Evolutionary conservation across 2,113 vertebrate species (phyloP), one percentile per base, ranked within the genome.

Genomic region (Pangasianodon hypophthalmus): DNA sequence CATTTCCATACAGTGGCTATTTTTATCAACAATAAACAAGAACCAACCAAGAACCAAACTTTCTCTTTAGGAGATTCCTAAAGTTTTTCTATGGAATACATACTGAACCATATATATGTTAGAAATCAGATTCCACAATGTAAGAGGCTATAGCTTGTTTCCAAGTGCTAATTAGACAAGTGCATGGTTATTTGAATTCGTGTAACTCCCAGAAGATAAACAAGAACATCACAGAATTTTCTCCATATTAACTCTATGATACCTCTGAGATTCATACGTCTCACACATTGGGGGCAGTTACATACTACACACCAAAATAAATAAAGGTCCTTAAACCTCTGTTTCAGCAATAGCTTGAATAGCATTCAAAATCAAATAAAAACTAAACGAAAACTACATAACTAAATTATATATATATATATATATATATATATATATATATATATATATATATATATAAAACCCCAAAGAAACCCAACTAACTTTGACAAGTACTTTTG

Each of bases 1-100:
- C 91, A 44, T 93, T 95, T 94, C 50, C 44, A 93, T 90, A 90
- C 71, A 62, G 91, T 54, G 88, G 92, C 89, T 95, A 92, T 96
- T 95, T 95, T 92, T 95, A 94, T 95, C 86, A 93, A 89, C 86
- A 24, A 94, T 85, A 90, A 94, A 91, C 90, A 93, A 91, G 69
- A 92, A 64, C 48, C 62, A 83, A 79, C 93, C 48, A 44, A 44
- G 5, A 44, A 3, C 0, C 82, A 84, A 60, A 84, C 3, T 73
- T 91, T 90, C 90, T 87, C 81, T 81, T 88, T 94, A 90, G 91
- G 64, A 91, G 32, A 84, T 75, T 93, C 91, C 88, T 0, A 44
- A 44, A 88, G 87, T 87, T 50, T 81, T 85, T 86, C 58, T 50
- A 92, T 77, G 13, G 13, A 46, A 62, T 62, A 14, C 9, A 16